Percentiles rank a stretch among this genome's conserved stretches.
Evolutionary conservation across 2,113 vertebrate genomes (phyloP).

Genomic region (Heloderma charlesbogerti): DNA sequence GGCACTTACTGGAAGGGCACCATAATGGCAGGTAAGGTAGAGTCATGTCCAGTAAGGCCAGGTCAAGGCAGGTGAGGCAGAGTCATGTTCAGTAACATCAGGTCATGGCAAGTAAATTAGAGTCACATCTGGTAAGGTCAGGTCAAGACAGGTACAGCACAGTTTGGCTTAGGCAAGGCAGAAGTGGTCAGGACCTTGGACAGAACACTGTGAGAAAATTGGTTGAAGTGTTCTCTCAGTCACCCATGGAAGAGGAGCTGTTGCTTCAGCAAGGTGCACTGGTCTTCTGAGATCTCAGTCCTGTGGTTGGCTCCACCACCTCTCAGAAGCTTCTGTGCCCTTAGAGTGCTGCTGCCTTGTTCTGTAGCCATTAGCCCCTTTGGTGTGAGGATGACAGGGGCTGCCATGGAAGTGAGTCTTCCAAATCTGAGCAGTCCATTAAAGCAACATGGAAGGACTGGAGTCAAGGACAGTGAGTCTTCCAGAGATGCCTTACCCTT

Average conservation of each 20-base stretch:
- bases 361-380: neutral
- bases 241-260: neutral
- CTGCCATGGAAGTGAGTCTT: too few species aligned
- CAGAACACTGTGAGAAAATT: neutral
- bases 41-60: too few species aligned
- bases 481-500: neutral
- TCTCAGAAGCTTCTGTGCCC: neutral
- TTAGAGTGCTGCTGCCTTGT: neutral
- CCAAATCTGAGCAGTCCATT: neutral
- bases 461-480: neutral
- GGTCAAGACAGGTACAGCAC: neutral
- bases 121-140: neutral
- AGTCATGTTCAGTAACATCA: neutral
- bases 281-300: neutral
- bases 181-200: neutral
- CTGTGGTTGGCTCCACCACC: neutral
- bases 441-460: neutral
- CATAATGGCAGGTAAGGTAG: too few species aligned
- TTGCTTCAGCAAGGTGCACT: neutral
- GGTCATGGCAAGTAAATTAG: neutral
- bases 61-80: too few species aligned
- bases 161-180: neutral
- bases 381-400: too few species aligned
- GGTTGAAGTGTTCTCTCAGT: neutral
- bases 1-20: too few species aligned